Evolutionary conservation across 2,113 vertebrate species (phyloP).

Genomic region (Heliornis fulica): DNA sequence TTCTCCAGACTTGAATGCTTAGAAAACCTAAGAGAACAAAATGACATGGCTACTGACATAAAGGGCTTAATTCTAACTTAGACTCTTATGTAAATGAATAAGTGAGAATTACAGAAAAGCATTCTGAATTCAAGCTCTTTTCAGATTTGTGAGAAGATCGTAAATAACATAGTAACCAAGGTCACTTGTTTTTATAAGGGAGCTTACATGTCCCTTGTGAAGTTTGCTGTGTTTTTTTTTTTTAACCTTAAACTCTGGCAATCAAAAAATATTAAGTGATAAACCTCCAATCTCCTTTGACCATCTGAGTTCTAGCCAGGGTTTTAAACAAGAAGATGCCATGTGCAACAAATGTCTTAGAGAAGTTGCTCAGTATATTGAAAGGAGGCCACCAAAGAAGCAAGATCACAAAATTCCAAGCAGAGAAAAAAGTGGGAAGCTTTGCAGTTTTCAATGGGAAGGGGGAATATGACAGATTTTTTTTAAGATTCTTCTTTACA

Average conservation of each 20-base stretch:
- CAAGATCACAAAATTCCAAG: background rate
- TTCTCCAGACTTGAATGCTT: background rate
- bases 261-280: background rate
- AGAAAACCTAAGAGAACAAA: background rate
- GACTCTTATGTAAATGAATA: background rate
- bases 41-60: background rate
- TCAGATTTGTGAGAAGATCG: background rate
- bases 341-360: background rate
- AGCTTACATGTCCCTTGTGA: background rate
- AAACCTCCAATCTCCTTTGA: background rate
- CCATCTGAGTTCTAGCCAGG: background rate
- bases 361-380: background rate
- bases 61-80: background rate
- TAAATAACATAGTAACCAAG: background rate
- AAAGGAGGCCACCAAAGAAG: background rate
- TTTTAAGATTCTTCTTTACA: background rate
- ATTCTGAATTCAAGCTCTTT: background rate
- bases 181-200: background rate
- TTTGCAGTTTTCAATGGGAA: background rate
- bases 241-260: background rate
- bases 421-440: background rate
- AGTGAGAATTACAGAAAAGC: background rate
- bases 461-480: background rate
- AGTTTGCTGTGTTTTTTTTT: background rate
- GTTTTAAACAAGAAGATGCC: background rate